Evolutionary conservation across 2,797 vertebrate genomes (phyloP), one percentile per base, ranked within the genome.

Genomic region (Xiphophorus birchmanni): DNA sequence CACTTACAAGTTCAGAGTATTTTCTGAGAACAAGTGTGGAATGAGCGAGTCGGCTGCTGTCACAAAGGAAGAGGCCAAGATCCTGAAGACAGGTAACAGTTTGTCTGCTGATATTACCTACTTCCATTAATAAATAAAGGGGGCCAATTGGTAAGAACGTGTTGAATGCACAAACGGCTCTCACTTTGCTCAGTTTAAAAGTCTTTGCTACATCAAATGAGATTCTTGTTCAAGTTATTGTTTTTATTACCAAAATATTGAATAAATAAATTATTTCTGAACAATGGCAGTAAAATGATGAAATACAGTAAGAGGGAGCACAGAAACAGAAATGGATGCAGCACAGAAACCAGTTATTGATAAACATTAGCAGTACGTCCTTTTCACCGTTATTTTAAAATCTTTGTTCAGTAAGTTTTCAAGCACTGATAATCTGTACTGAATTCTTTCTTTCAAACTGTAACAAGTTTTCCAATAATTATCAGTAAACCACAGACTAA

Each of bases 1-100:
- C 87, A 95, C 94, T 9, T 99, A 99, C 95, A 95, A 90, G 83
- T 99, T 99, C 94, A 95, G 96, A 4, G 97, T 97, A 81, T 99
- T 96, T 29, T 74, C 97, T 0, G 98, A 99, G 88, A 99, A 99
- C 73, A 95, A 96, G 87, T 96, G 95, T 0, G 99, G 99, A 50
- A 90, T 95, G 18, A 99, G 98, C 0, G 84, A 96, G 63, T 83
- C 74, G 0, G 92, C 96, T 0, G 89, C 95, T 0, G 0, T 92
- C 10, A 88, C 97, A 84, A 96, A 97, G 35, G 86, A 75, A 0
- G 86, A 94, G 3, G 97, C 97, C 63, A 88, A 93, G 75, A 97
- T 99, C 77, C 71, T 94, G 88, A 99, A 99, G 95, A 94, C 95
- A 91, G 97, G 99, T 99, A 73, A 58, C 3, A 52, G 35, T 58